Evolutionary conservation across 2,888 invertebrate species (phyloP).

Genomic region (Nymphalis c-album): DNA sequence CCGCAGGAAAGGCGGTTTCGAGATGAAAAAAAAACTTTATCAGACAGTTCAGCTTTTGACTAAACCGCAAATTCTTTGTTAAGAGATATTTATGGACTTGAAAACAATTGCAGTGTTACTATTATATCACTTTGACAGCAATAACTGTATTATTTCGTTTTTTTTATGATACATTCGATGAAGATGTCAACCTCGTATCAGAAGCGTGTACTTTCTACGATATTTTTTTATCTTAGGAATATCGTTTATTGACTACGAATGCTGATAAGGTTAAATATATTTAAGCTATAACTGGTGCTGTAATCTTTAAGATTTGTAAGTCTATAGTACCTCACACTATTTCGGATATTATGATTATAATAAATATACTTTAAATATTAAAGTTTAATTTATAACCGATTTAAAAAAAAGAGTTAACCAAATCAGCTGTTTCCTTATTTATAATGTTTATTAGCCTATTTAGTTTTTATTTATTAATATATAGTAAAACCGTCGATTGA

Average conservation of each 20-base stretch:
- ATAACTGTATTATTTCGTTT: constrained; percentile 74
- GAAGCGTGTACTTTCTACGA: constrained; percentile 43
- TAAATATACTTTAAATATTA: too few species aligned
- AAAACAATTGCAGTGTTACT: constrained; percentile 80
- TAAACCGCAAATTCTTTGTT: constrained; percentile 80
- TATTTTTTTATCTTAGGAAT: constrained; percentile 1
- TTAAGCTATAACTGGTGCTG: too few species aligned
- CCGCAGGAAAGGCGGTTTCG: constrained; percentile 73
- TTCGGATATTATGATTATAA: too few species aligned
- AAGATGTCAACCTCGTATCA: constrained; percentile 64
- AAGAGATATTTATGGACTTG: constrained; percentile 76
- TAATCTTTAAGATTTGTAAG: too few species aligned
- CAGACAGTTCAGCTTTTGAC: constrained; percentile 80
- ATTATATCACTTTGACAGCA: constrained; percentile 79
- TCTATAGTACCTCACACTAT: too few species aligned
- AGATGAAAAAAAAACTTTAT: constrained; percentile 76
- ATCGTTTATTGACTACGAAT: background rate
- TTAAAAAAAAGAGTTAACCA: too few species aligned
- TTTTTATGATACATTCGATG: constrained; percentile 58
- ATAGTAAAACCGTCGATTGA: too few species aligned
- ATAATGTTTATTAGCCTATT: too few species aligned
- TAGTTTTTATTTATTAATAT: too few species aligned
- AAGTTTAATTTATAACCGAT: too few species aligned
- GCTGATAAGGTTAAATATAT: too few species aligned
- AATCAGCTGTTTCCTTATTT: too few species aligned